A percentile compares a stretch with the other conserved stretches of the same genome.
Conservation (phyloP, 2,888 invertebrate genomes). For the Cataglyphis livida region DNA sequence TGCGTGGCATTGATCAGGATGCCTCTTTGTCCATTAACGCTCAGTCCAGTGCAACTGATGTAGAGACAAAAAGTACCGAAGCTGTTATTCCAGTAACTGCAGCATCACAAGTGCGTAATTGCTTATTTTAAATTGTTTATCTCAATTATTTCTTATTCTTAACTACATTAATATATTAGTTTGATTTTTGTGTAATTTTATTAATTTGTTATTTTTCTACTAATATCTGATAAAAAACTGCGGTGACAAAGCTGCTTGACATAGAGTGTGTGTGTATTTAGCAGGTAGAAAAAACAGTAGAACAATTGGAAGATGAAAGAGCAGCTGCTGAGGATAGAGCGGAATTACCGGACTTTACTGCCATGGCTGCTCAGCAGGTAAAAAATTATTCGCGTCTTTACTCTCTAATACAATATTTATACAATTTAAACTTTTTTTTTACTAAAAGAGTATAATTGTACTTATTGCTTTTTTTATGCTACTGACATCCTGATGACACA, state of each 20-base stretch:
- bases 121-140: constrained; percentile 3
- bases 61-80: constrained; percentile 68
- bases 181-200: constrained; percentile 20
- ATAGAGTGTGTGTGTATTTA: constrained; percentile 64
- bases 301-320: constrained; percentile 86
- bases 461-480: constrained; percentile 61
- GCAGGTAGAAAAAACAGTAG: constrained; percentile 82
- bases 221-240: constrained; percentile 1
- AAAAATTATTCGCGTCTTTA: constrained; percentile 46
- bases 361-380: constrained; percentile 86
- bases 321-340: constrained; percentile 85
- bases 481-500: constrained; percentile 72
- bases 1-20: constrained; percentile 57
- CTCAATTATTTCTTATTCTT: constrained; percentile 1
- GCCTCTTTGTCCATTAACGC: constrained; percentile 57
- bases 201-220: neutral
- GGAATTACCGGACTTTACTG: constrained; percentile 85
- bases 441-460: constrained; percentile 50
- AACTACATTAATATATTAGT: neutral
- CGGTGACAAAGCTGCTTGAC: neutral
- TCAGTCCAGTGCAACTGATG: constrained; percentile 67
- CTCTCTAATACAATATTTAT: neutral
- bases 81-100: constrained; percentile 51
- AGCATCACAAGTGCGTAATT: constrained; percentile 67
- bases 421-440: constrained; percentile 39